phyloP scores from a whole-genome alignment of 2,113 vertebrate species.

The Rousettus leschenaultii region DNA sequence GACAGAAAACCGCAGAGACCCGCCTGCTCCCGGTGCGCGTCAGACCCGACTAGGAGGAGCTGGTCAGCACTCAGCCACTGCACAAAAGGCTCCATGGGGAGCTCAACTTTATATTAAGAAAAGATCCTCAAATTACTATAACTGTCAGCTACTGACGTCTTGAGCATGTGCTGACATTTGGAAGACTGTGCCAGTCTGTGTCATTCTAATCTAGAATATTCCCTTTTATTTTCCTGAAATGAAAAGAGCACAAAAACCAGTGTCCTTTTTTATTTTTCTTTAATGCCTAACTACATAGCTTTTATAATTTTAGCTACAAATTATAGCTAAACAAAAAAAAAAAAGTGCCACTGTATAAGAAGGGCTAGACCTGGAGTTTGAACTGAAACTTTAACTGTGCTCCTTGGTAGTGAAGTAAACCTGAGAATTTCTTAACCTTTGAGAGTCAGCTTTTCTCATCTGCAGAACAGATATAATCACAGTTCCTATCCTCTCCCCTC shows the following conservation, averaged over 20 bases:
- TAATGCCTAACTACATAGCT: neutral
- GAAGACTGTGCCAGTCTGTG: neutral
- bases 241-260: neutral
- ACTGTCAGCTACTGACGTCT: neutral
- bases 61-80: too few relatives aligned
- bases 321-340: neutral
- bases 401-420: neutral
- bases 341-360: neutral
- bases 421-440: neutral
- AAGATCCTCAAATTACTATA: neutral
- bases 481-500: too few relatives aligned
- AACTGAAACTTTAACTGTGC: neutral
- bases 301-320: neutral
- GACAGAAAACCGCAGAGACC: neutral
- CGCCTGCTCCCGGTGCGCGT: accelerated
- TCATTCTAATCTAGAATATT: neutral
- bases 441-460: neutral
- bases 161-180: neutral
- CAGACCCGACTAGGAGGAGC: neutral
- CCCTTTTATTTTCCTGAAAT: neutral
- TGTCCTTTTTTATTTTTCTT: neutral
- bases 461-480: neutral
- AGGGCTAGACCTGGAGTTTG: neutral
- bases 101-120: neutral
- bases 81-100: accelerated